Base-by-base conservation (phyloP, 2,113 vertebrate species). In the Eurypyga helias region DNA sequence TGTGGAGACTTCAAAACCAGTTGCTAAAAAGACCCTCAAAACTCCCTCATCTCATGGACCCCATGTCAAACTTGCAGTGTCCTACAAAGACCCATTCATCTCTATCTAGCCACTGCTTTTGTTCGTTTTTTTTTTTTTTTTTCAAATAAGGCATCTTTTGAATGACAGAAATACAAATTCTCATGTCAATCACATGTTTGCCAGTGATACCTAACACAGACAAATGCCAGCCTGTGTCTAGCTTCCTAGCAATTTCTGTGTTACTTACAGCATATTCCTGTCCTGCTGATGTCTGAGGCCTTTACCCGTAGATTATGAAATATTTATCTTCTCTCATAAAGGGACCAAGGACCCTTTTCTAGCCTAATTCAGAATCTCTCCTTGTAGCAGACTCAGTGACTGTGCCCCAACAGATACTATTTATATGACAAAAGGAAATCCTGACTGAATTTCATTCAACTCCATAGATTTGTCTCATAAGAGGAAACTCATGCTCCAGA, bases 151-250 rank as follows among this genome's bases (percentile, higher is more conserved):
- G 1, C 11, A 10, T 4, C 3, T 81, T 71, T 54, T 55, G 25
- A 54, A 48, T 36, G 34, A n/a, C 17, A 93, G 23, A 62, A 80
- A 49, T 10, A 54, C 8, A 66, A 69, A 34, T 46, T 69, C 6
- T 62, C 7, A 6, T 0, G 0, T 57, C 36, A 72, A 6, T 77
- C 58, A 55, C 29, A 12, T 0, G 2, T 45, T 78, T 62, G 24
- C 49, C 25, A 64, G 17, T 48, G 69, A 31, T 17, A 75, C 16
- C 13, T 60, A 49, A 71, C 13, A 33, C 9, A 73, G n/a, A 48
- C 23, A 21, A 93, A 69, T 19, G 6, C 2, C 33, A 48, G 4
- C 6, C 46, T 36, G 10, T 5, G 14, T 33, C 34, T 46, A 17
- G 7, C 2, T 1, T 26, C 9, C 18, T n/a, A 28, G 21, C 43